Evolutionary conservation across 2,888 invertebrate genomes (phyloP).

Genomic region (Marasmarcha lunaedactyla): DNA sequence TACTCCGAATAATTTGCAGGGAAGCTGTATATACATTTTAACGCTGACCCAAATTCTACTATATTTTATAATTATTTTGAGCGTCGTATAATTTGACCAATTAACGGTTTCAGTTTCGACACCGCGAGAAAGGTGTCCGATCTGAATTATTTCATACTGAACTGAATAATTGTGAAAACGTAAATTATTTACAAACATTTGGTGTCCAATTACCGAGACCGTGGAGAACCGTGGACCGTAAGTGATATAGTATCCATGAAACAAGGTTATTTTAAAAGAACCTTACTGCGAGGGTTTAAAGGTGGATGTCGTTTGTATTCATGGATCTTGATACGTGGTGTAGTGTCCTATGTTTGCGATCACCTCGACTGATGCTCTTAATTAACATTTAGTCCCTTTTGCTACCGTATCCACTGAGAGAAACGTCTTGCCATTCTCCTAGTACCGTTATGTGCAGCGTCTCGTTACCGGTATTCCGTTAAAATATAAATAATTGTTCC

Average conservation of each 20-base stretch:
- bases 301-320: not conserved
- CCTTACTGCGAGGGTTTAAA: not conserved
- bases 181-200: slow-evolving; percentile 28
- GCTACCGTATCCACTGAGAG: slow-evolving; percentile 42
- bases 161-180: slow-evolving; percentile 25
- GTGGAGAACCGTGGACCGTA: slow-evolving; percentile 18
- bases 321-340: not conserved
- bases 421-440: not conserved
- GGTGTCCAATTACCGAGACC: slow-evolving; percentile 42
- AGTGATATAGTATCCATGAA: slow-evolving; percentile 1
- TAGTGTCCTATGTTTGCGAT: slow-evolving; percentile 26
- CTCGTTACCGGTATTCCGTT: slow-evolving; percentile 30
- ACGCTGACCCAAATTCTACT: too few species aligned
- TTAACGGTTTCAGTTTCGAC: slow-evolving; percentile 1
- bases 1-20: too few species aligned
- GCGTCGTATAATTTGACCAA: not conserved
- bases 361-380: slow-evolving; percentile 50
- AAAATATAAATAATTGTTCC: too few species aligned
- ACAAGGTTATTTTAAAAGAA: not conserved
- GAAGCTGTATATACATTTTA: too few species aligned
- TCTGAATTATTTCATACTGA: not conserved
- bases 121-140: not conserved
- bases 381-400: slow-evolving; percentile 50
- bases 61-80: too few species aligned
- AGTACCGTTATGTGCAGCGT: slow-evolving; percentile 35